Evolutionary conservation across 2,797 vertebrate genomes (phyloP).

Genomic region (Enoplosus armatus): DNA sequence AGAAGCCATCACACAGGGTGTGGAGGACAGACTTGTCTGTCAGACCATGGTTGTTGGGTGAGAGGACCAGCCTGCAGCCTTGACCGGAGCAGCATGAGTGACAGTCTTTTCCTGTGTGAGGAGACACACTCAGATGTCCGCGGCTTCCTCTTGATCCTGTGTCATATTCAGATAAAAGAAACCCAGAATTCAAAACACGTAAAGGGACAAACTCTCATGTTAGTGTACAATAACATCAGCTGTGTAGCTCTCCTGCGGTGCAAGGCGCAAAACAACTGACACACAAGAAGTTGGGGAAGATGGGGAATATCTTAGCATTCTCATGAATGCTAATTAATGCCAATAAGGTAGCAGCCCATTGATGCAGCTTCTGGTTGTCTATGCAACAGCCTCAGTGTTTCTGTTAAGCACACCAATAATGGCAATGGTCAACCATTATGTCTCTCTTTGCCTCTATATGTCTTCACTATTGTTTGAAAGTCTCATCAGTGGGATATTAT

Average conservation of each 20-base stretch:
- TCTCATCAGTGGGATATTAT: neutral
- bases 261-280: neutral
- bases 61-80: constrained; percentile 10
- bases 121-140: neutral
- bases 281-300: neutral
- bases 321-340: constrained; percentile 57
- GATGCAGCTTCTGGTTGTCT: constrained; percentile 16
- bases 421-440: neutral
- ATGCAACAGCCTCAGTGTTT: neutral
- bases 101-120: constrained; percentile 9
- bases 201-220: neutral
- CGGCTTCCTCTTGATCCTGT: neutral
- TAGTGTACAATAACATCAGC: neutral
- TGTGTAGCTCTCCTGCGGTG: neutral
- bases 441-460: neutral
- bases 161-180: neutral
- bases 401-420: neutral
- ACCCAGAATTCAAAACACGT: neutral
- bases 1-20: constrained; percentile 6
- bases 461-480: neutral
- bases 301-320: constrained; percentile 37
- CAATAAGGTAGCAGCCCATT: constrained; percentile 27
- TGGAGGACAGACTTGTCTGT: constrained; percentile 42
- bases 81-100: neutral
- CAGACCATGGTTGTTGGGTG: constrained; percentile 1